phyloP scores from a whole-genome alignment of 1,140 invertebrate genomes.

The Phymastichus coffea region DNA sequence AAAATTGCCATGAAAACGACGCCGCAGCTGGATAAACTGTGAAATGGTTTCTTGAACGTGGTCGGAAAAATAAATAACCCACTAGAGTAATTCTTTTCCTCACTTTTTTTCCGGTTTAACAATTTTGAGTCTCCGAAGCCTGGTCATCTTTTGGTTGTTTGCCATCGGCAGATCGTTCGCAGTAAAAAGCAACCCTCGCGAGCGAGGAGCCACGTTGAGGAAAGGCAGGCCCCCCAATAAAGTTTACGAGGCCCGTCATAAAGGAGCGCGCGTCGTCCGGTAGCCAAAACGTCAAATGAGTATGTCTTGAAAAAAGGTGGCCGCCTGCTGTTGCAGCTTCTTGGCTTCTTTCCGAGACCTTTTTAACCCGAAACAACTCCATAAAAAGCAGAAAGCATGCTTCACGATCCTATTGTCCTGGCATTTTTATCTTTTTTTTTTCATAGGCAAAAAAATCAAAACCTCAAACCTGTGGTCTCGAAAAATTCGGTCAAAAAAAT shows the following conservation, averaged over 20 bases:
- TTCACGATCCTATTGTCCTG: not conserved
- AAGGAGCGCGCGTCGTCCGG: not conserved
- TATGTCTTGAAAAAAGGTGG: too few relatives aligned
- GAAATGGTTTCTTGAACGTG: too few relatives aligned
- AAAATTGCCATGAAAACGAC: too few relatives aligned
- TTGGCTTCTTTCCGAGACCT: not conserved
- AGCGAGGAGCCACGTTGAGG: not conserved
- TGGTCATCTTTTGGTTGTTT: not conserved
- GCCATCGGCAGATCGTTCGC: not conserved
- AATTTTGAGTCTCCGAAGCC: too few relatives aligned
- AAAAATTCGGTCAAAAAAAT: conserved; percentile 4
- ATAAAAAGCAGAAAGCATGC: not conserved
- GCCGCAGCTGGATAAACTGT: too few relatives aligned
- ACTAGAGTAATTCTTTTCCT: too few relatives aligned
- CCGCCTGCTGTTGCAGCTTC: too few relatives aligned
- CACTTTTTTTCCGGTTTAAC: conserved; percentile 2
- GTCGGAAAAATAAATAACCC: too few relatives aligned
- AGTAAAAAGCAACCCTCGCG: not conserved
- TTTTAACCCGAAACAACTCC: conserved; percentile 9
- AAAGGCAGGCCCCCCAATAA: not conserved
- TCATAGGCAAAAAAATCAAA: conserved; percentile 5
- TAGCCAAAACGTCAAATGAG: not conserved
- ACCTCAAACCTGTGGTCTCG: conserved; percentile 5
- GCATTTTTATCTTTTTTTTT: not conserved
- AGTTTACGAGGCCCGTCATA: conserved; percentile 7